These are phyloP conservation scores for Drosophila tristis DNA, from an alignment of 1,140 invertebrate species.

Conservation along the genomic window DNA sequence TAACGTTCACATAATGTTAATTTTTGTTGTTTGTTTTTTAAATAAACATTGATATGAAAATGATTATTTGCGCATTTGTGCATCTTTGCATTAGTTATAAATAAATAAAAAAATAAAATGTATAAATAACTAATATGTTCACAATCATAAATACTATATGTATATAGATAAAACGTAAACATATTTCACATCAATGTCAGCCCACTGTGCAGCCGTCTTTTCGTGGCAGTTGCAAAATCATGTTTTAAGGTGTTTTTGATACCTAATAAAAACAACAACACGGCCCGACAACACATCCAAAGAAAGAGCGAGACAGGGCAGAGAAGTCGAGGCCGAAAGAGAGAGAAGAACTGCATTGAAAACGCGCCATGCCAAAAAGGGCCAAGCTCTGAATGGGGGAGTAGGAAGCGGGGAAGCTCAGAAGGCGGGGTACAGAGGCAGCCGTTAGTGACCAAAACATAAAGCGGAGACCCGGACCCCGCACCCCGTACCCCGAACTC, in stretches of 20 bases:
- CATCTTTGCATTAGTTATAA: too few species aligned
- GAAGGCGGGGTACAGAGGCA: constrained; percentile 5
- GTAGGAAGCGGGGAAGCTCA: constrained; percentile 25
- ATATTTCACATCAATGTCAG: constrained; percentile 18
- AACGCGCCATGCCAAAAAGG: constrained; percentile 67
- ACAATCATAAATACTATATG: too few species aligned
- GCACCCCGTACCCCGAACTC: constrained; percentile 10
- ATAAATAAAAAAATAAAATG: too few species aligned
- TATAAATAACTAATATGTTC: too few species aligned
- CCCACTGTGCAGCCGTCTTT: constrained; percentile 58
- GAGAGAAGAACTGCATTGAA: constrained; percentile 46
- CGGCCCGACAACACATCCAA: constrained; percentile 28
- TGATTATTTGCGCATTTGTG: too few species aligned
- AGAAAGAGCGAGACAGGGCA: constrained; percentile 6
- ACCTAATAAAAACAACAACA: constrained; percentile 83
- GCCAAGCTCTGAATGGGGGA: constrained; percentile 34
- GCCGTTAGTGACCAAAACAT: constrained; percentile 33
- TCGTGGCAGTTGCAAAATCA: constrained; percentile 78
- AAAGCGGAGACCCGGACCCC: constrained; percentile 27
- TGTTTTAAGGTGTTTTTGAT: constrained; percentile 83
- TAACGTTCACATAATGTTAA: too few species aligned
- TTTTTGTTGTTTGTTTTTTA: too few species aligned
- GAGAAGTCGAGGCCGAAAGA: constrained; percentile 3
- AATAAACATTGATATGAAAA: too few species aligned
- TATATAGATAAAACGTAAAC: too few species aligned